Percentiles rank a stretch among this genome's conserved stretches.
Evolutionary conservation across 2,888 invertebrate species (phyloP).

Genomic region (Leptopilina myrica): DNA sequence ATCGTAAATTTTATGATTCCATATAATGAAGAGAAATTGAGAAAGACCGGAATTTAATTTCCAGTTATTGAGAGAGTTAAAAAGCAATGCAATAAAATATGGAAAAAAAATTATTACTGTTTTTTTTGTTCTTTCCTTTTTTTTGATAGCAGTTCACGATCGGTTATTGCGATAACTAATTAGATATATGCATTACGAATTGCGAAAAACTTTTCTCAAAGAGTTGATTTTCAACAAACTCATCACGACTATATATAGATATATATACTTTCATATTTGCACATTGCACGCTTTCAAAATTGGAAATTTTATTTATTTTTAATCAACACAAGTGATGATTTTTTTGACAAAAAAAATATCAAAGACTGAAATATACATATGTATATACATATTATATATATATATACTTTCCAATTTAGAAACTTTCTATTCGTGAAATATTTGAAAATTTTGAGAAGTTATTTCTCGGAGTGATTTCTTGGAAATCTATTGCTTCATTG

Average conservation of each 20-base stretch:
- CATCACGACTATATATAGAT: neutral
- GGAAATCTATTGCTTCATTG: conserved; percentile 23
- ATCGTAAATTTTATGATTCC: neutral
- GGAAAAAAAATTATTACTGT: too few relatives aligned
- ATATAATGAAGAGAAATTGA: neutral
- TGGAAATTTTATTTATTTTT: neutral
- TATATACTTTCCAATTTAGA: conserved; percentile 12
- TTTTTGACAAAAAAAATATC: neutral
- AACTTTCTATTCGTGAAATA: conserved; percentile 16
- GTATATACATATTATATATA: too few relatives aligned
- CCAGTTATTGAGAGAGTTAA: conserved; percentile 22
- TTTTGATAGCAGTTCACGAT: neutral
- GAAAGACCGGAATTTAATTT: conserved; percentile 29
- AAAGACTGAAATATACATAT: neutral
- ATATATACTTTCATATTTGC: neutral
- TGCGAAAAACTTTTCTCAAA: neutral
- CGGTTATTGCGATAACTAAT: conserved; percentile 3
- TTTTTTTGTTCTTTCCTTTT: neutral
- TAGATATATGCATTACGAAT: neutral
- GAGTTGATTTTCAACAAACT: conserved; percentile 1
- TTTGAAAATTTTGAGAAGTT: conserved; percentile 13
- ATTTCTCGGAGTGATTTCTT: conserved; percentile 47
- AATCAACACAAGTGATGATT: neutral
- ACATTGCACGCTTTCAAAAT: conserved; percentile 13
- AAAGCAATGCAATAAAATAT: conserved; percentile 4